Conservation (phyloP, 2,113 vertebrate species). For the Paradoxurus hermaphroditus region DNA sequence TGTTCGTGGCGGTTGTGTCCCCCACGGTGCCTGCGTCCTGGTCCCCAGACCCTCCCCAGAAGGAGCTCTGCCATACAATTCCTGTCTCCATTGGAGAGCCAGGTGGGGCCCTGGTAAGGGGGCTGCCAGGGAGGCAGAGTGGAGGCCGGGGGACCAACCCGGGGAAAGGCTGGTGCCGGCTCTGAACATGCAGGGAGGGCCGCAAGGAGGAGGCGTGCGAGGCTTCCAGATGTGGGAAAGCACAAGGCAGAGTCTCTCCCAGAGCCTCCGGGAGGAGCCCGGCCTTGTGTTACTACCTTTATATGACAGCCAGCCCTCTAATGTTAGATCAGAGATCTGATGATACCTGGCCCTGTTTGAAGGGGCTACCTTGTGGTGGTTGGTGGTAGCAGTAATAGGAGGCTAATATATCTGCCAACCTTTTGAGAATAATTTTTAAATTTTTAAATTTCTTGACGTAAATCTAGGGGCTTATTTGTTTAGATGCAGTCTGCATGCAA, state of each 20-base stretch:
- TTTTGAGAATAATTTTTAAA: slow-evolving; percentile 25
- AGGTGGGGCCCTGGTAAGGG: background rate
- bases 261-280: background rate
- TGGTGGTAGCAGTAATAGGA: background rate
- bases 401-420: background rate
- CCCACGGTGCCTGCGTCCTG: background rate
- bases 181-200: background rate
- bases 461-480: background rate
- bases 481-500: background rate
- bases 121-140: too few relatives aligned
- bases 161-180: background rate
- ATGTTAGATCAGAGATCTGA: background rate
- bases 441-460: background rate
- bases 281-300: background rate
- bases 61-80: background rate
- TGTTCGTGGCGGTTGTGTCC: background rate
- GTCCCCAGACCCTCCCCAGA: background rate
- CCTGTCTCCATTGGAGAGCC: background rate
- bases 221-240: background rate
- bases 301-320: background rate
- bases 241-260: background rate
- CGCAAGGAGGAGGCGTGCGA: too few relatives aligned
- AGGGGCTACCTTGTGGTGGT: background rate
- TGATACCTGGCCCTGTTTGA: background rate
- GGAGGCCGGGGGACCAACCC: too few relatives aligned